phyloP scores from a whole-genome alignment of 2,113 vertebrate species.

The Podiceps cristatus region DNA sequence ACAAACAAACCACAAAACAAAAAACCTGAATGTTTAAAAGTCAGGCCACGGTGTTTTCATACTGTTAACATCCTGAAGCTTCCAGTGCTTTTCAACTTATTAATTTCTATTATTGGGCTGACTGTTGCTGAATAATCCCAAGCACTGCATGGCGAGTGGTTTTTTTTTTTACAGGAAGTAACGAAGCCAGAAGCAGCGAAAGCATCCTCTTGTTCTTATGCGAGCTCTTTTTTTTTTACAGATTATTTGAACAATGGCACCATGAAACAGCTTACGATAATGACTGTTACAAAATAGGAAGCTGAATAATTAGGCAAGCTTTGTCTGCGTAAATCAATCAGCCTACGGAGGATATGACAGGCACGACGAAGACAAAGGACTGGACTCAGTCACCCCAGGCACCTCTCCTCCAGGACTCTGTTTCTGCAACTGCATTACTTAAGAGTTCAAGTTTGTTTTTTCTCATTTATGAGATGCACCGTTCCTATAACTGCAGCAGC shows the following conservation, averaged over 20 bases:
- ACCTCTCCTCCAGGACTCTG: not conserved
- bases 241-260: slow-evolving; percentile 49
- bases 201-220: slow-evolving; percentile 55
- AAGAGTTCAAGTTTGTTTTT: not conserved
- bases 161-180: slow-evolving; percentile 20
- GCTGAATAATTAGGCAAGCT: slow-evolving; percentile 64
- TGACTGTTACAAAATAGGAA: slow-evolving; percentile 69
- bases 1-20: too few relatives aligned
- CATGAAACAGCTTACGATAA: slow-evolving; percentile 56
- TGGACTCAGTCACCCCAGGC: slow-evolving; percentile 10
- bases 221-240: not conserved
- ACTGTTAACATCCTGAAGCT: not conserved
- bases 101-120: not conserved
- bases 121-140: not conserved
- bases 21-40: not conserved
- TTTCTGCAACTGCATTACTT: not conserved
- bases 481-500: not conserved
- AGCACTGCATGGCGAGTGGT: not conserved
- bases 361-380: slow-evolving; percentile 23
- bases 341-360: slow-evolving; percentile 61
- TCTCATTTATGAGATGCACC: not conserved
- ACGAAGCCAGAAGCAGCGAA: slow-evolving; percentile 10
- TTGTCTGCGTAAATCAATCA: slow-evolving; percentile 45
- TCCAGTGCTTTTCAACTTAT: not conserved
- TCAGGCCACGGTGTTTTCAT: not conserved